Evolutionary conservation across 2,888 invertebrate genomes (phyloP), one percentile per base, ranked within the genome.

Genomic region (Drosophila bunnanda): DNA sequence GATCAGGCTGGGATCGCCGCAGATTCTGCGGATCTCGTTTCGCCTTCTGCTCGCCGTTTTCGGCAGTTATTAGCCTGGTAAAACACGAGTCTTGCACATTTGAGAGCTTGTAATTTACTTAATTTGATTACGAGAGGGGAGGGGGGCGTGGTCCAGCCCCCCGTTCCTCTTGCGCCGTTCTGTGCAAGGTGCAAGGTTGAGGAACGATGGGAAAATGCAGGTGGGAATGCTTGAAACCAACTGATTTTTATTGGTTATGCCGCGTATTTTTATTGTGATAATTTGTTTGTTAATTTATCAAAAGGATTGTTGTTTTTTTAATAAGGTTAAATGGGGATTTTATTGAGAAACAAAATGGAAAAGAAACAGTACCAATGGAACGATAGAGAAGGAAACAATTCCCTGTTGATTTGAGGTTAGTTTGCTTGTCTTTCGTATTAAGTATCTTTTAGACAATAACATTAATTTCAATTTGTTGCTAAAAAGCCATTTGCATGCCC

Each of bases 31-130:
- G 59, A 61, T 39, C 58, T 56, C 17, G 50, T 55, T 54, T 67
- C 30, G 50, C 38, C 28, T 52, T 57, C 55, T 43, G 50, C 32
- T 15, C 28, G 28, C 75, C 55, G 28, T 79, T 80, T 83, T 88
- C 81, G 88, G 76, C 88, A 82, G 88, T 89, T 89, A 82, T 89
- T 85, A 80, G 82, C 66, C 74, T 71, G 76, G 67, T 64, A 84
- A 89, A 85, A 85, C 85, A 85, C 88, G 89, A 85, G 89, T 87
- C 89, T 87, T 83, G 75, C 87, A 89, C 89, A 89, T 87, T 85
- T 84, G 84, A 87, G 79, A 75, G 89, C 85, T 86, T 86, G 85
- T 89, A 86, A 86, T 89, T 86, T 89, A 85, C 85, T 89, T 85
- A 85, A 89, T 85, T 85, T 85, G 89, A 87, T 89, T 84, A 89